Base-by-base conservation (phyloP, 2,888 invertebrate species). In the Agrochola lota region DNA sequence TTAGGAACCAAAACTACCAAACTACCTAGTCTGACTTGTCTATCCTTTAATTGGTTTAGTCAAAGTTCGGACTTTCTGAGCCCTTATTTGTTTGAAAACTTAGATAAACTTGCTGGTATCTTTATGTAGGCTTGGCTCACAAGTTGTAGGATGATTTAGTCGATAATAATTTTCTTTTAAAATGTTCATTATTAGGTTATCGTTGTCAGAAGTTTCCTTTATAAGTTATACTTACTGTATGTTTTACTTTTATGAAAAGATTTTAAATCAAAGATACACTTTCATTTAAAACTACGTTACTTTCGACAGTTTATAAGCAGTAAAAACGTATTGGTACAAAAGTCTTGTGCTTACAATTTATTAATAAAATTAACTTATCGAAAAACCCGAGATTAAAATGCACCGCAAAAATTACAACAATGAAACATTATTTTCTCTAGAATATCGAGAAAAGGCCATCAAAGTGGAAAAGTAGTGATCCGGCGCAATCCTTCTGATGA, bases 51-150 rank as follows among this genome's bases (percentile, higher is more conserved):
- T 83, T 83, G 73, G 57, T 76, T 83, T 46, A 70, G 26, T 43
- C 17, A 60, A 85, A 86, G 68, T 79, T 75, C 8, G 62, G 11
- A 71, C 23, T 52, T 52, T 81, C 63, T n/a, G 43, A 46, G 26
- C 82, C 64, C 63, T 74, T 85, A 71, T 85, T 78, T 81, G 12
- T 57, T 30, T n/a, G 35, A 60, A 74, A 82, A 82, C 66, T 81
- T 64, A 11, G 23, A 82, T 75, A 63, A 63, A 68, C 43, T 68
- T 46, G n/a, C 46, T 30, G 15, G 12, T 67, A 35, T n/a, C 23
- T 52, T 60, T 49, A 30, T 40, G 35, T 40, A n/a, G 17, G 57
- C n/a, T 30, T 46, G 23, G 59, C 26, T 64, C 55, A 52, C n/a
- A 52, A 68, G 57, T 80, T 63, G n/a, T 35, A 35, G 4, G 35